Evolutionary conservation across 2,113 vertebrate species (phyloP).

Genomic region (Apteryx mantelli): DNA sequence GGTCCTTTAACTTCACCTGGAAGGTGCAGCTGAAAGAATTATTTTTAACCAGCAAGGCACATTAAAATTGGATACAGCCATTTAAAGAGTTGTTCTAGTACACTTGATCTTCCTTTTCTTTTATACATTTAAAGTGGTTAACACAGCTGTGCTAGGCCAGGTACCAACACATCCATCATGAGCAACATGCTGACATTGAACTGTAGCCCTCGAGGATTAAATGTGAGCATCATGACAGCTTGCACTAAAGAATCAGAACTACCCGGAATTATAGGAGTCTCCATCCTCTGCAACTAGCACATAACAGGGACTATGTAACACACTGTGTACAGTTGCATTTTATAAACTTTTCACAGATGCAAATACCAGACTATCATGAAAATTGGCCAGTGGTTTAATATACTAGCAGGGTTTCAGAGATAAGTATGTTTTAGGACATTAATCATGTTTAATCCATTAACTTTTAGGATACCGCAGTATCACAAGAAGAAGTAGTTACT

Average conservation of each 20-base stretch:
- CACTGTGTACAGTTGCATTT: not conserved
- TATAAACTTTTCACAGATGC: not conserved
- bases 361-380: not conserved
- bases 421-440: not conserved
- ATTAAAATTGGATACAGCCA: not conserved
- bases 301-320: not conserved
- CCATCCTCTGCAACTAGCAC: not conserved
- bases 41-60: not conserved
- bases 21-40: not conserved
- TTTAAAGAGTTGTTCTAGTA: not conserved
- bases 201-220: not conserved
- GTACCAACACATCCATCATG: not conserved
- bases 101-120: not conserved
- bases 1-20: not conserved
- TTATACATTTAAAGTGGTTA: not conserved
- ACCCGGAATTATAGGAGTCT: not conserved
- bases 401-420: not conserved
- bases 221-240: not conserved
- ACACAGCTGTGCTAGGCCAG: not conserved
- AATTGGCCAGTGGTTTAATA: not conserved
- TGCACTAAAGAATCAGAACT: not conserved
- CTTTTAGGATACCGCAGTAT: not conserved
- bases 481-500: not conserved
- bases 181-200: not conserved
- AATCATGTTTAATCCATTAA: not conserved